Percentiles rank a stretch among this genome's conserved stretches.
Conservation (phyloP, 1,140 invertebrate species). For the Saccostrea cuccullata region DNA sequence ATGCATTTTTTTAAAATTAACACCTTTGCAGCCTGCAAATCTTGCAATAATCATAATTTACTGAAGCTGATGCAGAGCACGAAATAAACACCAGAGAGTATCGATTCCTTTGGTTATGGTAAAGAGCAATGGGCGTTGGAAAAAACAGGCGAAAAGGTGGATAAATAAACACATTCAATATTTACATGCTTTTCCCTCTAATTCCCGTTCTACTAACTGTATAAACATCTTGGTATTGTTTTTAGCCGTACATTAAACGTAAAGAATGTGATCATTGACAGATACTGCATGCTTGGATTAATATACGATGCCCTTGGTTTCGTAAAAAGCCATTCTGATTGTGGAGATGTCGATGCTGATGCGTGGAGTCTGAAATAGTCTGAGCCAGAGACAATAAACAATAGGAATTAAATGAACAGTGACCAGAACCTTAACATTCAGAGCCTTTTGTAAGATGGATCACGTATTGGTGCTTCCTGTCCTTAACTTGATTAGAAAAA, state of each 20-base stretch:
- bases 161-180: slow-evolving; percentile 8
- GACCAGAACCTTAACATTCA: background rate
- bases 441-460: background rate
- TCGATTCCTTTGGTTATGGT: slow-evolving; percentile 1
- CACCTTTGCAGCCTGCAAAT: background rate
- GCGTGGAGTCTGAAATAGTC: background rate
- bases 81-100: background rate
- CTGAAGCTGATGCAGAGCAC: background rate
- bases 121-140: background rate
- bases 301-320: background rate
- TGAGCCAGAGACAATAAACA: background rate
- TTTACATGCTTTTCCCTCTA: background rate
- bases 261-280: background rate
- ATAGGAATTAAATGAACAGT: background rate
- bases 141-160: background rate
- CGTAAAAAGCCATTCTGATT: background rate
- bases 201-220: background rate
- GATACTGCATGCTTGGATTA: slow-evolving; percentile 9
- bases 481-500: background rate
- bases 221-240: background rate
- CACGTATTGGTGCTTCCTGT: background rate
- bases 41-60: background rate
- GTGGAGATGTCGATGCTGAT: background rate
- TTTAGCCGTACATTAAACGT: background rate
- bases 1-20: background rate